Evolutionary conservation across 2,888 invertebrate genomes (phyloP), one percentile per base, ranked within the genome.

Genomic region (Drosophila cognata): DNA sequence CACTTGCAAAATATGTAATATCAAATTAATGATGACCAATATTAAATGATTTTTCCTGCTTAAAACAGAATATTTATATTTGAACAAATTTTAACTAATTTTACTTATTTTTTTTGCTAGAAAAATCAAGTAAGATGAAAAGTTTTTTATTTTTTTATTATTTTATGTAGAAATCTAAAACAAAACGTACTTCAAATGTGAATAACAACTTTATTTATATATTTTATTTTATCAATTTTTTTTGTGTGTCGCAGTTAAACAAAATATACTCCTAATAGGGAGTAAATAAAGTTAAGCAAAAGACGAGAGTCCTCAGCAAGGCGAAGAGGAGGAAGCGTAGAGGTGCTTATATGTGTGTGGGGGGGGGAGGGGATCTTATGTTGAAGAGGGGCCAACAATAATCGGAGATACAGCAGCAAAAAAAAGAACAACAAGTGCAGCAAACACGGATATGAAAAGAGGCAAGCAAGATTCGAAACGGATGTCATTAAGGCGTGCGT

Each of bases 401-500:
- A 56, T 18, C 33, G 33, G 50, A 33, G 28, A 41, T 29, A 11
- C 38, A 51, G 33, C 66, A 57, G 16, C 21, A 10, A n/a, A 13
- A 31, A 43, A 31, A 58, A 8, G 18, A 33, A 69, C 31, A 18
- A 18, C 57, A 38, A 70, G 38, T 65, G 84, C 71, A 65, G 53
- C 63, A 31, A 51, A 56, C 43, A 56, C 61, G 69, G 53, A 77
- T 81, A 68, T 69, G 67, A 85, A 77, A 69, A 70, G 51, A 48
- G 31, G 62, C 70, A 59, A 55, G 43, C 68, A 70, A 63, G 43
- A 64, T 50, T 55, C 53, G 52, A 56, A 79, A 60, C 71, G 86
- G 89, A 90, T 90, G 77, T 86, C 90, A 86, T 86, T 86, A 90
- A 86, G 72, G 79, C 77, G 75, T 57, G 55, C 41, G 60, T 51